Conservation (phyloP, 2,888 invertebrate species). For the Neoscelio sp. region DNA sequence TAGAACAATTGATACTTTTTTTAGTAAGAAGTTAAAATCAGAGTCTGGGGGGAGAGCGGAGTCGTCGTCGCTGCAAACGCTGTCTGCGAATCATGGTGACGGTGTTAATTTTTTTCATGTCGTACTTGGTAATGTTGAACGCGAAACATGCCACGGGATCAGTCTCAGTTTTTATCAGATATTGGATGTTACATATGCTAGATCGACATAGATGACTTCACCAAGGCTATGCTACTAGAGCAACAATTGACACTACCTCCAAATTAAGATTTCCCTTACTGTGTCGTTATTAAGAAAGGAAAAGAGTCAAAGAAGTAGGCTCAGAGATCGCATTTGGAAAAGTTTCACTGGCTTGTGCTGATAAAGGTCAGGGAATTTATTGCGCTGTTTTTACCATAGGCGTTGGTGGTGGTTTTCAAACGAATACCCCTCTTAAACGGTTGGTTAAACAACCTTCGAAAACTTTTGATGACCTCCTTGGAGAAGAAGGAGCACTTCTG, state of each 20-base stretch:
- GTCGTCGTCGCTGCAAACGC: no score
- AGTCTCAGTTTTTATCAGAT: conserved; percentile 8
- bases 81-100: no score
- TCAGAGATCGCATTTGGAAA: conserved; percentile 62
- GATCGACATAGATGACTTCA: conserved; percentile 2
- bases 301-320: conserved; percentile 56
- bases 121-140: no score
- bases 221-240: background rate
- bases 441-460: conserved; percentile 60
- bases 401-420: conserved; percentile 33
- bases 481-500: conserved; percentile 44
- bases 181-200: conserved; percentile 17
- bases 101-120: no score
- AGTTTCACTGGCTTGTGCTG: conserved; percentile 66
- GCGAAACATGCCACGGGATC: no score
- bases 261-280: conserved; percentile 26
- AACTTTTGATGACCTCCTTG: conserved; percentile 49
- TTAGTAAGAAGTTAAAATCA: background rate
- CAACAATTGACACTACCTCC: conserved; percentile 6
- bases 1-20: conserved; percentile 6
- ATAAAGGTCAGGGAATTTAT: conserved; percentile 62
- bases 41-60: background rate
- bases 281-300: conserved; percentile 12
- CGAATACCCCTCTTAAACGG: conserved; percentile 33
- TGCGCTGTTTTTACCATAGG: conserved; percentile 47